phyloP scores from a whole-genome alignment of 2,888 invertebrate species.

The Cheilosia vulpina region DNA sequence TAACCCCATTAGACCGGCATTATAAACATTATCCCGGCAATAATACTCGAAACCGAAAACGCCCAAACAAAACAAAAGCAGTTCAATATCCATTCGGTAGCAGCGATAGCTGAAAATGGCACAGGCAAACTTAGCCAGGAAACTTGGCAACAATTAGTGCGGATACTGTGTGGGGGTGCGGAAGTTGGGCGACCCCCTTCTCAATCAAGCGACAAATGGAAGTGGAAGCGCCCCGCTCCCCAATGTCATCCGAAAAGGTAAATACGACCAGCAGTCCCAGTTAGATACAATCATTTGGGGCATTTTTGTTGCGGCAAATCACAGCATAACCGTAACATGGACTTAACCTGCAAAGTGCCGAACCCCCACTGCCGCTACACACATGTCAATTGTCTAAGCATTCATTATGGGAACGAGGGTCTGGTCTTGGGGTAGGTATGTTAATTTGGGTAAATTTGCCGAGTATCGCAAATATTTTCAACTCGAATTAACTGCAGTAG shows the following conservation, averaged over 20 bases:
- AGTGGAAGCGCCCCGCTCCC: constrained; percentile 19
- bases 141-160: constrained; percentile 28
- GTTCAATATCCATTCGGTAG: constrained; percentile 58
- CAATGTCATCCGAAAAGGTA: constrained; percentile 50
- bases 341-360: constrained; percentile 33
- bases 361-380: constrained; percentile 4
- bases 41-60: constrained; percentile 59
- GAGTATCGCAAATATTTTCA: constrained; percentile 6
- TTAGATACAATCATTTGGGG: constrained; percentile 39
- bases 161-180: background rate
- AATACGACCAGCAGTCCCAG: constrained; percentile 7
- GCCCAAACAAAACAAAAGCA: constrained; percentile 55
- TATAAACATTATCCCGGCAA: constrained; percentile 66
- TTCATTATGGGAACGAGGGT: constrained; percentile 39
- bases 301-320: constrained; percentile 43
- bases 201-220: background rate
- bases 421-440: constrained; percentile 29
- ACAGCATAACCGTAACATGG: constrained; percentile 48
- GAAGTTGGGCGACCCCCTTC: background rate
- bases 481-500: background rate
- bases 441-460: constrained; percentile 60
- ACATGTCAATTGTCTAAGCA: constrained; percentile 64
- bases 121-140: constrained; percentile 31
- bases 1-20: constrained; percentile 67
- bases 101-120: constrained; percentile 32